phyloP scores from a whole-genome alignment of 1,140 invertebrate genomes.

The Aphidius ervi region DNA sequence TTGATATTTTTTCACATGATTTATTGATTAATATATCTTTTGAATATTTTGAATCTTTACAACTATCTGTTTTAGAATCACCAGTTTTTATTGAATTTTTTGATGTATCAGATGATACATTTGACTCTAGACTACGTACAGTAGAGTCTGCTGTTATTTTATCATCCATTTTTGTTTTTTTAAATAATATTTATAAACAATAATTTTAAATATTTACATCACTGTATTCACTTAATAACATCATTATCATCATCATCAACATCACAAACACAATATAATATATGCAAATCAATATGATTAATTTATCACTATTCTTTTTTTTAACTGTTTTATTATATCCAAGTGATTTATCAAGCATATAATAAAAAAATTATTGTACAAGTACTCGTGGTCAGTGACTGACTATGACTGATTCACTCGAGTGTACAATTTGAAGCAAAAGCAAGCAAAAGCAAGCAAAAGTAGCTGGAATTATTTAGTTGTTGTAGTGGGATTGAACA shows the following conservation, averaged over 20 bases:
- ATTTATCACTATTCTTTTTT: background rate
- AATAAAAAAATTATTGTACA: conserved; percentile 10
- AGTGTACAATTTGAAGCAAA: background rate
- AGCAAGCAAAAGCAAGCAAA: conserved; percentile 28
- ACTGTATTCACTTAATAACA: background rate
- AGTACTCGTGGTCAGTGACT: conserved; percentile 45
- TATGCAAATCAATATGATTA: too few species aligned
- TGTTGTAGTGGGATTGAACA: conserved; percentile 24
- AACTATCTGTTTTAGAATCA: conserved; percentile 40
- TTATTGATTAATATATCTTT: conserved; percentile 44
- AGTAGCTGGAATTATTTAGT: conserved; percentile 27
- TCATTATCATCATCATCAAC: too few species aligned
- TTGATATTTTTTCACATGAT: conserved; percentile 18
- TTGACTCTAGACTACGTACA: conserved; percentile 48
- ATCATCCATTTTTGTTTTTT: conserved; percentile 25
- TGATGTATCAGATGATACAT: conserved; percentile 37
- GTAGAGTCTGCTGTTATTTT: conserved; percentile 42
- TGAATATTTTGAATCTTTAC: conserved; percentile 42
- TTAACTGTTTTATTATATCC: conserved; percentile 31
- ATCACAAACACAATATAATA: too few species aligned
- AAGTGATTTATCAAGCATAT: conserved; percentile 31
- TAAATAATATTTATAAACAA: background rate
- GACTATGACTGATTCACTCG: conserved; percentile 31
- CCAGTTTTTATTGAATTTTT: conserved; percentile 34
- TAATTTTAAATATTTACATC: background rate